Base-by-base conservation (phyloP, 2,797 vertebrate genomes). In the Aselliscus stoliczkanus region DNA sequence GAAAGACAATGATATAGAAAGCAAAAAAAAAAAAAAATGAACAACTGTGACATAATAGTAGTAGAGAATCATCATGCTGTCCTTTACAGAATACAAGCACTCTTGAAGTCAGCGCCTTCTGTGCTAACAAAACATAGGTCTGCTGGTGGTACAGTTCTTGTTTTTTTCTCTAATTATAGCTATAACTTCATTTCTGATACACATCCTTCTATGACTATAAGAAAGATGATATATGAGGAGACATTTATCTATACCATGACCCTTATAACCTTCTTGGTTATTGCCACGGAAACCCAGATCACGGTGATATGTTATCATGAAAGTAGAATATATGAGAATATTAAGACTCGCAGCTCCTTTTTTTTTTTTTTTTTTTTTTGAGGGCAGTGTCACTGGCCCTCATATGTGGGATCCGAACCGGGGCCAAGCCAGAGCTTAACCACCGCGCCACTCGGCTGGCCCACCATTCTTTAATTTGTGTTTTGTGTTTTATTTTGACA, bases 121-220 rank as follows among this genome's bases (percentile, higher is more conserved):
- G 52, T 86, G 52, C 67, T 96, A 86, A 95, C 67, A 95, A 95
- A 97, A 89, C 65, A 76, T 54, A 94, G 42, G 7, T 79, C 89
- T 94, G 42, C 64, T 96, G 64, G 58, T 93, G 88, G 42, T 60
- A 90, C 64, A 90, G 64, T 72, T 94, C 95, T 86, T 79, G 87
- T 52, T 97, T 98, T 97, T 86, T 97, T 98, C 89, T 95, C 97
- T 97, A 97, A 96, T 96, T 87, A 93, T 92, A 96, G 56, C 37
- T 95, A 39, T 65, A 90, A 94, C 65, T 97, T 75, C 60, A 83
- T 97, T 98, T 96, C 80, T 97, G 92, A 81, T 56, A 47, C 1
- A 21, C 37, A 95, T 92, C 62, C 34, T 82, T 97, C 42, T 67
- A 50, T 80, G 88, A 42, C 85, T 97, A 81, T 92, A 96, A 97